Percentiles rank a stretch among this genome's conserved stretches.
phyloP scores from a whole-genome alignment of 2,113 vertebrate species.

The Pelodiscus sinensis region DNA sequence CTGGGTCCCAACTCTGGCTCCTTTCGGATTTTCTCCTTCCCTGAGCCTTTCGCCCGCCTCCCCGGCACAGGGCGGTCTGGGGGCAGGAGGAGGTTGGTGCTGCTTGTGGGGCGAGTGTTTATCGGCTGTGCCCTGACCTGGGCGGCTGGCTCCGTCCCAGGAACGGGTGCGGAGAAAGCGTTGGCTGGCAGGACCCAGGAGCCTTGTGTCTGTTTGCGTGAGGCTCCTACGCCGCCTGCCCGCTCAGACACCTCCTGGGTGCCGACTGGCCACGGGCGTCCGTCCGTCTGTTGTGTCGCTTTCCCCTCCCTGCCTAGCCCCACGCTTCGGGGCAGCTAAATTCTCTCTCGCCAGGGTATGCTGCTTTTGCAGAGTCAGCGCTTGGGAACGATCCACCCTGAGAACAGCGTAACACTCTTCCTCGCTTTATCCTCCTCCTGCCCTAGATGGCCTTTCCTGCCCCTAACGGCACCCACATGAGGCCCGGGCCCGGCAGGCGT shows the following conservation, averaged over 20 bases:
- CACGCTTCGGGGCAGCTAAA: not conserved
- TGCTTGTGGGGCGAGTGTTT: not conserved
- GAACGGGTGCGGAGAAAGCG: rapidly evolving
- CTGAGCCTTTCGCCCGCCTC: no score
- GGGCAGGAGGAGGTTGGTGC: conserved; percentile 19
- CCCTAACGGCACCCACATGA: not conserved
- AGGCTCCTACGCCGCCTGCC: not conserved
- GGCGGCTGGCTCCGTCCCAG: no score
- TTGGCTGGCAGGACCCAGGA: rapidly evolving
- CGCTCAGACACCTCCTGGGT: no score
- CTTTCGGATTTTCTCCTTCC: no score
- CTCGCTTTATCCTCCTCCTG: not conserved
- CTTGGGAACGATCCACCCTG: not conserved
- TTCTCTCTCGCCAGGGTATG: no score
- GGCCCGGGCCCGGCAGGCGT: not conserved
- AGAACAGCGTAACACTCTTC: not conserved
- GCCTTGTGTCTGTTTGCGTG: not conserved
- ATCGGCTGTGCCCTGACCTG: not conserved
- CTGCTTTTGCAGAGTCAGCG: not conserved
- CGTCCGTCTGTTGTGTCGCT: not conserved
- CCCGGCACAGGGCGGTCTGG: not conserved
- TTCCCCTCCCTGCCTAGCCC: not conserved
- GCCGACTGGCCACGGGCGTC: no score
- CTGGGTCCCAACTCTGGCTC: no score
- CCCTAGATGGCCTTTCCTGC: not conserved